A percentile compares a stretch with the other conserved stretches of the same genome.
phyloP scores from a whole-genome alignment of 2,888 invertebrate species.

The Drosophila meridionalis region DNA sequence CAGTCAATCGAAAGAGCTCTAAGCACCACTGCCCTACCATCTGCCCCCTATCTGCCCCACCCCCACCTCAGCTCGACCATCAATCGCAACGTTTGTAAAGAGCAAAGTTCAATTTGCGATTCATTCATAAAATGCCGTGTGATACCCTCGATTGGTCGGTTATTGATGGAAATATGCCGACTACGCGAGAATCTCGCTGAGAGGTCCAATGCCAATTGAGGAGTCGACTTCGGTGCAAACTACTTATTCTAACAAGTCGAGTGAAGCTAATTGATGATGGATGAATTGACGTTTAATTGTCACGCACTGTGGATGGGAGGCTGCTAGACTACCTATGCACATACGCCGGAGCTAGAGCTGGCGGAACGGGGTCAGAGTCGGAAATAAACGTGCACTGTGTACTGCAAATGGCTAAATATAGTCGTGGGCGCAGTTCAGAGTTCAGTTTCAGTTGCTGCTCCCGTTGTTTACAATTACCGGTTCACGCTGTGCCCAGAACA shows the following conservation, averaged over 20 bases:
- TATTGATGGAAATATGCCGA: conserved; percentile 43
- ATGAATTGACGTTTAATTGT: conserved; percentile 15
- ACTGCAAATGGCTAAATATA: conserved; percentile 1
- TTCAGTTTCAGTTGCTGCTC: background rate
- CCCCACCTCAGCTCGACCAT: background rate
- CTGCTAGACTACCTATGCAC: background rate
- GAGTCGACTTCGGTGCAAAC: conserved; percentile 38
- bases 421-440: background rate
- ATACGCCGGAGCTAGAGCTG: background rate
- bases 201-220: conserved; percentile 22
- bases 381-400: conserved; percentile 7
- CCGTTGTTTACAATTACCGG: conserved; percentile 1
- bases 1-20: conserved; percentile 13
- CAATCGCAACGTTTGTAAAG: conserved; percentile 12
- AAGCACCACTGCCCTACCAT: too few species aligned
- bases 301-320: background rate
- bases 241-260: conserved; percentile 17
- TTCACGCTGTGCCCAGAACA: conserved; percentile 1
- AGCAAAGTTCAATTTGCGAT: conserved; percentile 34
- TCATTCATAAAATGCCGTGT: conserved; percentile 51
- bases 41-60: background rate
- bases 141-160: conserved; percentile 12
- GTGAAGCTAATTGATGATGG: conserved; percentile 35
- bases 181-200: conserved; percentile 10
- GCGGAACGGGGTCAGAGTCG: background rate